A percentile compares a stretch with the other conserved stretches of the same genome.
Conservation (phyloP, 2,888 invertebrate genomes). For the Myathropa florea region DNA sequence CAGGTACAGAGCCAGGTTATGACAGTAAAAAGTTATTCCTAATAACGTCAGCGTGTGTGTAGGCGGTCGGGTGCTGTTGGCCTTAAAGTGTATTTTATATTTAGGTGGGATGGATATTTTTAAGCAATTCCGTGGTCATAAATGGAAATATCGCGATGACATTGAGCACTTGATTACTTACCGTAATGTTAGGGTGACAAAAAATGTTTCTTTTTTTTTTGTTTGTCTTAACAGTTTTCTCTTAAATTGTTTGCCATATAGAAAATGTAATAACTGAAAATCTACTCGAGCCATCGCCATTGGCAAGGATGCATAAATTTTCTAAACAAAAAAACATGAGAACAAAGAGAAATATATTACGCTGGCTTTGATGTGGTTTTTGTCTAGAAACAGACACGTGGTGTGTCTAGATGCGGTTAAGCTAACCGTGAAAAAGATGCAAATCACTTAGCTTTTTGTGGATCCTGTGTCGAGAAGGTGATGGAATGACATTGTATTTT, state of each 20-base stretch:
- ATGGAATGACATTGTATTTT: not conserved
- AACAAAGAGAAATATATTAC: not conserved
- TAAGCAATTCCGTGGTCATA: constrained; percentile 32
- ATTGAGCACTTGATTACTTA: constrained; percentile 32
- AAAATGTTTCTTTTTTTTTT: not conserved
- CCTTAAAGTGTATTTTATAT: not conserved
- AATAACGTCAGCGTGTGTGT: constrained; percentile 22
- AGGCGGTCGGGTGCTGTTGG: not conserved
- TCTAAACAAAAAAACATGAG: not conserved
- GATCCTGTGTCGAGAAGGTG: not conserved
- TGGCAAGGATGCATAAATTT: not conserved
- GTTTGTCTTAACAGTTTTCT: not conserved
- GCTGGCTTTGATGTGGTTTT: not conserved
- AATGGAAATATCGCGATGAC: constrained; percentile 34
- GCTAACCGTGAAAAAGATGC: not conserved
- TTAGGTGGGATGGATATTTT: constrained; percentile 37
- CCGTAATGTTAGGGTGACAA: no score
- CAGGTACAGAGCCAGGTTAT: constrained; percentile 38
- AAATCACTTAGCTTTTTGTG: not conserved
- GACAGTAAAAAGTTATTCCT: constrained; percentile 28
- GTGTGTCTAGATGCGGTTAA: not conserved
- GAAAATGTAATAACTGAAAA: not conserved
- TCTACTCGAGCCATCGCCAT: not conserved
- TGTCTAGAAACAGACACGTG: not conserved
- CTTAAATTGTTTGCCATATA: not conserved